Evolutionary conservation across 2,888 invertebrate species (phyloP).

Genomic region (Parnassius glacialis): DNA sequence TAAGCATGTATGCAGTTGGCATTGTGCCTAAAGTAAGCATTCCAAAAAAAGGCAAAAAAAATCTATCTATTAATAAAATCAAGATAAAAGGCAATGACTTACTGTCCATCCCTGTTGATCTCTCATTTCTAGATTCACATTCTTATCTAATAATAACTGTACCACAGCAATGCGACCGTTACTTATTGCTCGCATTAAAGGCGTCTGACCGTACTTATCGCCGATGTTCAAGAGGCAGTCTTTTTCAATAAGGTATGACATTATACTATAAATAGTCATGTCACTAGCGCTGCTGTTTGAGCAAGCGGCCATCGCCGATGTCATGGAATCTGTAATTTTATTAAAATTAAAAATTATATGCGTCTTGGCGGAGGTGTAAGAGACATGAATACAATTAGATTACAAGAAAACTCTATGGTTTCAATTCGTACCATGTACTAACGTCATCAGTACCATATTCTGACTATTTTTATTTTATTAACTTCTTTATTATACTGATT

Average conservation of each 20-base stretch:
- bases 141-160: constrained; percentile 72
- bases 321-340: constrained; percentile 78
- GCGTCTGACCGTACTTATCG: constrained; percentile 81
- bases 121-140: constrained; percentile 77
- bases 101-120: constrained; percentile 84
- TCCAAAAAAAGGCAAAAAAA: neutral
- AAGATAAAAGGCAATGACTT: constrained; percentile 37
- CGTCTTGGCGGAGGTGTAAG: too few species aligned
- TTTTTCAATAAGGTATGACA: constrained; percentile 72
- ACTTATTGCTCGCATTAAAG: constrained; percentile 83
- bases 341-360: neutral
- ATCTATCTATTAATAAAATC: too few species aligned
- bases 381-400: too few species aligned
- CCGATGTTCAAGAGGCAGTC: constrained; percentile 77
- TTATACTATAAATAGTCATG: constrained; percentile 67
- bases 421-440: too few species aligned
- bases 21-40: neutral
- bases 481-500: too few species aligned
- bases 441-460: too few species aligned
- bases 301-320: constrained; percentile 83
- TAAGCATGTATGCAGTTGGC: too few species aligned
- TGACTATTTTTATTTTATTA: too few species aligned
- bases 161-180: constrained; percentile 77
- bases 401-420: too few species aligned
- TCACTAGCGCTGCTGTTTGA: constrained; percentile 76